Percentiles rank a stretch among this genome's conserved stretches.
phyloP scores from a whole-genome alignment of 1,140 invertebrate genomes.

The Chironomus striatipennis region DNA sequence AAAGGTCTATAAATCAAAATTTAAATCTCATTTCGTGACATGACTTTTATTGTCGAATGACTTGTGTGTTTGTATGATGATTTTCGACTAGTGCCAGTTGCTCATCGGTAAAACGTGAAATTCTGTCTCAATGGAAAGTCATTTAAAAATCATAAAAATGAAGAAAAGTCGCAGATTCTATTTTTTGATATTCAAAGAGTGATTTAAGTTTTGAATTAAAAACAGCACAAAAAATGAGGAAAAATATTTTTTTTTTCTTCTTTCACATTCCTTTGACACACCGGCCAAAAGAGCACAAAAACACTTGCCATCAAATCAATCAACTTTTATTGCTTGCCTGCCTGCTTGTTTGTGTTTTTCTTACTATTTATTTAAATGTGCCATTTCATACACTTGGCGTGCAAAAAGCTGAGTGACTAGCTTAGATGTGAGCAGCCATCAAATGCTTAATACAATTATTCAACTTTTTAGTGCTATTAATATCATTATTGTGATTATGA shows the following conservation, averaged over 20 bases:
- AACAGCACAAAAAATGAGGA: conserved; percentile 10
- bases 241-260: too few relatives aligned
- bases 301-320: conserved; percentile 17
- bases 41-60: conserved; percentile 14
- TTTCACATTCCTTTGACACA: background rate
- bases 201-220: background rate
- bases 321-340: conserved; percentile 14
- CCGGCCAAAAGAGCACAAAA: background rate
- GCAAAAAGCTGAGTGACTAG: too few relatives aligned
- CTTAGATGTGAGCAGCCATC: too few relatives aligned
- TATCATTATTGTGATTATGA: too few relatives aligned
- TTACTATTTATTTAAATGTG: background rate
- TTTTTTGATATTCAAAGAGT: background rate
- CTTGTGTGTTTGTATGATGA: background rate
- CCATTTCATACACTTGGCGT: too few relatives aligned
- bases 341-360: background rate
- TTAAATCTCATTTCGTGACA: conserved; percentile 19
- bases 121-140: background rate
- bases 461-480: too few relatives aligned
- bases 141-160: background rate
- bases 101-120: background rate
- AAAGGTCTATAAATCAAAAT: conserved; percentile 14
- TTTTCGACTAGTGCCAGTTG: background rate
- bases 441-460: too few relatives aligned
- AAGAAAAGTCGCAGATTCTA: background rate